Percentiles rank a stretch among this genome's conserved stretches.
Evolutionary conservation across 2,113 vertebrate species (phyloP).

Genomic region (Strigops habroptila): DNA sequence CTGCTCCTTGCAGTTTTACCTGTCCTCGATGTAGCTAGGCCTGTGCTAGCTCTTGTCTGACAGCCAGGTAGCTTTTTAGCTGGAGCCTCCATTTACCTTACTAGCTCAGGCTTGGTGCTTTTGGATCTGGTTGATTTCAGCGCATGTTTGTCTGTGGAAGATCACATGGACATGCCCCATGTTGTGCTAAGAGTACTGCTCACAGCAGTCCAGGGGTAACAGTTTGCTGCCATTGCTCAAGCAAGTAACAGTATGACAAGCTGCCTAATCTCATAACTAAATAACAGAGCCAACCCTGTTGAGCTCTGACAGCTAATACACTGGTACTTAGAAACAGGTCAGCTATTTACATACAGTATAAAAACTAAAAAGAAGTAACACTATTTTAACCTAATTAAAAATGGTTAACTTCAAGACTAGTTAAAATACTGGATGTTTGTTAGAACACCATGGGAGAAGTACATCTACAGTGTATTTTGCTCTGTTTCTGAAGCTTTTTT

Average conservation of each 20-base stretch:
- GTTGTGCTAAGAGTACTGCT: not conserved
- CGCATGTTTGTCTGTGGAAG: not conserved
- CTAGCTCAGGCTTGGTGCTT: not conserved
- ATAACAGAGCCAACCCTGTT: accelerated
- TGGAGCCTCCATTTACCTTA: not conserved
- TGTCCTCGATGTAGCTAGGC: not conserved
- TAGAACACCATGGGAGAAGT: not conserved
- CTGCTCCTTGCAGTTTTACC: not conserved
- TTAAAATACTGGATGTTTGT: not conserved
- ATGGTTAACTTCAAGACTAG: not conserved
- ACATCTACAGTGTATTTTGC: not conserved
- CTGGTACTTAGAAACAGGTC: not conserved
- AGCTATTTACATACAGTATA: not conserved
- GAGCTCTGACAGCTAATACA: not conserved
- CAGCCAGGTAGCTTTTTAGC: not conserved
- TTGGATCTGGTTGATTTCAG: not conserved
- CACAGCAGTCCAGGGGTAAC: not conserved
- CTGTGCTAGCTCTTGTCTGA: not conserved
- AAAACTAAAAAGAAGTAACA: not conserved
- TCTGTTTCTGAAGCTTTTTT: not conserved
- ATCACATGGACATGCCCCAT: accelerated
- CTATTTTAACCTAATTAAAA: not conserved
- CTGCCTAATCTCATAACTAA: not conserved
- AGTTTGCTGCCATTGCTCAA: not conserved
- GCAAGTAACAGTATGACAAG: not conserved